A percentile compares a stretch with the other conserved stretches of the same genome.
phyloP scores from a whole-genome alignment of 2,888 invertebrate species.

The Ochropleura plecta region DNA sequence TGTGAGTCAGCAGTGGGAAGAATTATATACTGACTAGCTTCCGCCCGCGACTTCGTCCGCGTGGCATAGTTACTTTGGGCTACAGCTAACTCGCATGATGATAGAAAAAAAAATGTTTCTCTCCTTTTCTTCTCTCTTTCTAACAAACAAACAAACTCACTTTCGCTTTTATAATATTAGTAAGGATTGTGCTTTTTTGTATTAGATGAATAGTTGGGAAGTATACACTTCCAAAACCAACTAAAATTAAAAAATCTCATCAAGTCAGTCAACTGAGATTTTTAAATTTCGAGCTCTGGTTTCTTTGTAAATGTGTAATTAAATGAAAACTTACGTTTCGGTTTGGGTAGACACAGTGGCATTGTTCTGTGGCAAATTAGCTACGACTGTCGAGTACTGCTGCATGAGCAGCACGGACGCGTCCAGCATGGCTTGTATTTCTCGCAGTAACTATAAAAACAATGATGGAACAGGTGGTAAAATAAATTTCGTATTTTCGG shows the following conservation, averaged over 20 bases:
- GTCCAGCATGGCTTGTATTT: constrained; percentile 97
- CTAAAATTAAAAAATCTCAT: not conserved
- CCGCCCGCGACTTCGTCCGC: too few relatives aligned
- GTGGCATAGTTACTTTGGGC: too few relatives aligned
- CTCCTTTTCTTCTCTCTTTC: too few relatives aligned
- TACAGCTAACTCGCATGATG: too few relatives aligned
- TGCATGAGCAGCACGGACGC: constrained; percentile 98
- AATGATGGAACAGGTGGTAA: not conserved
- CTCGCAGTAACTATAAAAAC: constrained; percentile 92
- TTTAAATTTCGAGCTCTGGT: too few relatives aligned
- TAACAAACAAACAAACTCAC: too few relatives aligned
- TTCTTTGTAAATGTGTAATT: not conserved
- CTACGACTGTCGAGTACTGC: constrained; percentile 95
- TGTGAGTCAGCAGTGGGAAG: too few relatives aligned
- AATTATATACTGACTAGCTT: too few relatives aligned
- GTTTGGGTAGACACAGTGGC: constrained; percentile 85
- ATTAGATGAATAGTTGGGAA: not conserved
- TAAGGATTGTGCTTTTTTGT: not conserved
- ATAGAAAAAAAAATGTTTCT: too few relatives aligned
- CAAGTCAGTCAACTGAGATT: not conserved
- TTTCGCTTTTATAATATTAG: too few relatives aligned
- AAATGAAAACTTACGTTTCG: constrained; percentile 75
- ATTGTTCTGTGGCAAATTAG: constrained; percentile 88
- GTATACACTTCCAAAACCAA: not conserved
- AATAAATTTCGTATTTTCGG: not conserved